phyloP scores from a whole-genome alignment of 23 tunicate genomes.

The Styela clava region DNA sequence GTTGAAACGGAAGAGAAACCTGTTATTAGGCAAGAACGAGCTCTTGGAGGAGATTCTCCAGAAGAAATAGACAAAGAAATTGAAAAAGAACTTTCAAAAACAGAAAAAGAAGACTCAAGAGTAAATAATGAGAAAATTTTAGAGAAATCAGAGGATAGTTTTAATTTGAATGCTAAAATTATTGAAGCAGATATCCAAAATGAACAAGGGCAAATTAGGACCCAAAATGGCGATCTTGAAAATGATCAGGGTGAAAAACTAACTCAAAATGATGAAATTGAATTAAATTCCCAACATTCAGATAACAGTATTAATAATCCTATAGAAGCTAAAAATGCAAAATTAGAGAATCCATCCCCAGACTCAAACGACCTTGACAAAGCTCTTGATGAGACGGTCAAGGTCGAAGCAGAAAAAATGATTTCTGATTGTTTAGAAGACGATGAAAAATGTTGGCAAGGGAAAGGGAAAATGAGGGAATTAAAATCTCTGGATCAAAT shows the following conservation, averaged over 20 bases:
- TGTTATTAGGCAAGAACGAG: neutral
- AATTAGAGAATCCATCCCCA: neutral
- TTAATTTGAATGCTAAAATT: neutral
- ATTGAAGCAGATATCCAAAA: neutral
- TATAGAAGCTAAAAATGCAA: too few species aligned
- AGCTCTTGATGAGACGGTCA: neutral
- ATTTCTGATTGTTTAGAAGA: slow-evolving; percentile 16
- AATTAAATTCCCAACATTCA: too few species aligned
- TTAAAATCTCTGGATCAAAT: slow-evolving; percentile 13
- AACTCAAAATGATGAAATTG: neutral
- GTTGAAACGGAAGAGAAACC: neutral
- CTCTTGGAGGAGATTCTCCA: neutral
- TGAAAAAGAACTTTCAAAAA: neutral
- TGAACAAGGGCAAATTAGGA: neutral
- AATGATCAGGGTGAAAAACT: too few species aligned
- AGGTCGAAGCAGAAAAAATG: neutral
- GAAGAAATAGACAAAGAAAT: neutral
- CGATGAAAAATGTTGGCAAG: slow-evolving; percentile 21
- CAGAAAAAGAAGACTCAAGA: neutral
- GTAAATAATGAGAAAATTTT: neutral
- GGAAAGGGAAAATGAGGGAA: slow-evolving; percentile 11
- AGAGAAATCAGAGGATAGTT: neutral
- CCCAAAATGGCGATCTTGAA: neutral
- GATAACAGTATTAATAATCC: too few species aligned
- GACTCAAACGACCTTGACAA: neutral